Evolutionary conservation across 2,888 invertebrate genomes (phyloP), one percentile per base, ranked within the genome.

Genomic region (Drosophila pseudotalamancana): DNA sequence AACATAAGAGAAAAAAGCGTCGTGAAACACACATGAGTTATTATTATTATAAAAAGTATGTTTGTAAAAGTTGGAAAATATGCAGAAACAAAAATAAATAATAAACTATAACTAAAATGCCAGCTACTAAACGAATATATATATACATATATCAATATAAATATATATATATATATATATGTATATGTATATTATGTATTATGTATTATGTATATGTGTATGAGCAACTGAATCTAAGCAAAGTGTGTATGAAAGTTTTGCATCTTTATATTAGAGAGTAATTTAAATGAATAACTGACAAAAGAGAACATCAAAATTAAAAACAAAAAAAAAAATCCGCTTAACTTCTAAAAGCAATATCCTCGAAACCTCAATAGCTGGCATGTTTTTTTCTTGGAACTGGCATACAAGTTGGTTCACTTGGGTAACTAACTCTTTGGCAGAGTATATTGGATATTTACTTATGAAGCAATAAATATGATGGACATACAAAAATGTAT

Each of bases 191-290:
- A 40, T 23, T 5, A 32, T 27, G 4, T 9, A 27, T 11, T 27
- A 11, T 27, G 11, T 27, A 18, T 35, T 35, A 19, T n/a, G 3
- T 6, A n/a, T 19, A 37, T 37, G 19, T 51, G 62, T 40, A 51
- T 49, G 39, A 46, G 46, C 37, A 71, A 62, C 62, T 48, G 49
- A 67, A 71, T 65, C 72, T 74, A 83, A 83, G 77, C 64, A 72
- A 68, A 61, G 87, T 80, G 81, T 75, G 72, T 72, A 72, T 65
- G 77, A 82, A 81, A 64, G 76, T 84, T 83, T 84, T 84, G 83
- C 83, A 84, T 84, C 87, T 84, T 84, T 87, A 87, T 87, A 79
- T 87, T 81, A 81, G 77, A 70, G 73, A 79, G 75, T 80, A 85
- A 77, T 63, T 64, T 21, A 66, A 71, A 65, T 37, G 45, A 67